Evolutionary conservation across 1,140 invertebrate genomes (phyloP), one percentile per base, ranked within the genome.

Genomic region (Lasaia peninsularis): DNA sequence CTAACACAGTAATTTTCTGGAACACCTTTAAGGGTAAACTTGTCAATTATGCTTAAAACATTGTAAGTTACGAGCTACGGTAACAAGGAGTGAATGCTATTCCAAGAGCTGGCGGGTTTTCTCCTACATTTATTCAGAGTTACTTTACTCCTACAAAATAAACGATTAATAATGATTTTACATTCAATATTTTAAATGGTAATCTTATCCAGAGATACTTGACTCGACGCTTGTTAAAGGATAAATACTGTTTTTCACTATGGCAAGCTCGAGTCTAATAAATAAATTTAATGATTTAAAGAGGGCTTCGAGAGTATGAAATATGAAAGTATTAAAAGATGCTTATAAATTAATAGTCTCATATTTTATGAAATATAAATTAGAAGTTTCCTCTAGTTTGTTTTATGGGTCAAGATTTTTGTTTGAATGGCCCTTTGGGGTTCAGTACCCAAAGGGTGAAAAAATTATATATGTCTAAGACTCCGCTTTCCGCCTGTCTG

Each of bases 61-160:
- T 24, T 16, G 53, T 44, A 55, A 55, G 21, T 44, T 40, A 55
- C 53, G 37, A 35, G 53, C 16, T 28, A 32, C 12, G 11, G 34
- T 55, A 55, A 55, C 44, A 28, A 55, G 24, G 24, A 55, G 18
- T 40, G 24, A 55, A 28, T 55, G 53, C 37, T 55, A 37, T 55
- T 44, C 53, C 34, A 40, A 24, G 24, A 16, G 20, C 35, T 40
- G 9, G 40, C 18, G 18, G 11, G 14, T 28, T 44, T 40, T 24
- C 35, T 55, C n/a, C 37, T 40, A 24, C 28, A 35, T 44, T 54
- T 31, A 55, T 24, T 2, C 44, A 10, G 34, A 44, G 37, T 37
- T 20, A 12, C 33, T 32, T 31, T 33, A 52, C 16, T 44, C 18
- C 10, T 20, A 20, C 3, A 18, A 20, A 44, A 16, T 16, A 11